Base-by-base conservation (phyloP, 2,888 invertebrate genomes). In the Plebejus anna region DNA sequence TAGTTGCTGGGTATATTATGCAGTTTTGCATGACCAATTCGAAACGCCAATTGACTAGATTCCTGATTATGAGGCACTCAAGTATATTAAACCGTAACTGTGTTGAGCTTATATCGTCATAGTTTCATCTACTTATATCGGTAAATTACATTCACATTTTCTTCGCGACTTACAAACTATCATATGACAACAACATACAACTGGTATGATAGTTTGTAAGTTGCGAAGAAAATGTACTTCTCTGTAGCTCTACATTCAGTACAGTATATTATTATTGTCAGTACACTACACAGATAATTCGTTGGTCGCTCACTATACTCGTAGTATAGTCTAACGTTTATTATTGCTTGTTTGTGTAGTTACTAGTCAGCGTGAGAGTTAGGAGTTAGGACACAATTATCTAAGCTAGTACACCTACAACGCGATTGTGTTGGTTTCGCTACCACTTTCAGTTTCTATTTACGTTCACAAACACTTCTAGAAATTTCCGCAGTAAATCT, bases 401-500 rank as follows among this genome's bases (percentile, higher is more conserved):
- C 66, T 32, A 28, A 32, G 66, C 66, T 32, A 6, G 32, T 66
- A 13, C 32, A 28, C 4, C 4, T 28, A 11, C 11, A 28, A 61
- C 61, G 1, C 66, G 66, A 66, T 66, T 66, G 28, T 32, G 28
- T 66, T 13, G 32, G 66, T 32, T 32, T 66, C 22, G 66, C 66
- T 59, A 22, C n/a, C 66, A 66, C 66, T 66, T 32, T 28, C 32
- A 66, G 28, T 66, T 66, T 66, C 66, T 66, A 5, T 61, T 61
- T 61, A 66, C 66, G 32, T 66, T 32, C 66, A 66, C 32, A 66
- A 66, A 66, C 28, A 66, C 66, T 66, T 66, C 32, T 66, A 28
- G 66, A 66, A 11, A 32, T 66, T 32, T 66, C 32, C 32, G 1
- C n/a, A 32, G 32, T 28, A 66, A 32, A 32, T 32, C 66, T 13